Evolutionary conservation across 2,888 invertebrate species (phyloP).

Genomic region (Mimumesa dahlbomi): DNA sequence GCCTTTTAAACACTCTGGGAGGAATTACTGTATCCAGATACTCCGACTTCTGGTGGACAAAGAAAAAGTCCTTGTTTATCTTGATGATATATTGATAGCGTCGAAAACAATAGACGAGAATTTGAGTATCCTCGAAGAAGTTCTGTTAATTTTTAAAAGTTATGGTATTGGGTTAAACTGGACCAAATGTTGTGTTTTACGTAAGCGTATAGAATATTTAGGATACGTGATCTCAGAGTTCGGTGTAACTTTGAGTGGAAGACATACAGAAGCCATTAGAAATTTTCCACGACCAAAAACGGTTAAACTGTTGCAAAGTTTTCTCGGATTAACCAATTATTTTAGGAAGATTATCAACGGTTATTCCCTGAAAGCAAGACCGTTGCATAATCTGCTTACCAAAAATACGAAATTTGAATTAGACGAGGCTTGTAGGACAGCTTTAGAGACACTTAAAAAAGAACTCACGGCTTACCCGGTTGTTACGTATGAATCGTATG

Average conservation of each 20-base stretch:
- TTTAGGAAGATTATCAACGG: neutral
- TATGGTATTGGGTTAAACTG: too few relatives aligned
- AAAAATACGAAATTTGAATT: constrained; percentile 1
- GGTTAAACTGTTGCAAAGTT: constrained; percentile 5
- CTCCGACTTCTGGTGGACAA: neutral
- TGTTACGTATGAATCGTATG: too few relatives aligned
- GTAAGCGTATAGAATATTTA: neutral
- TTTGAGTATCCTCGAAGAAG: neutral
- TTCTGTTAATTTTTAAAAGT: too few relatives aligned
- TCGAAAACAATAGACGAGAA: neutral
- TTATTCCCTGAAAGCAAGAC: constrained; percentile 1
- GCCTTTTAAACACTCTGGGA: too few relatives aligned
- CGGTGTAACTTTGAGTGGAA: neutral
- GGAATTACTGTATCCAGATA: too few relatives aligned
- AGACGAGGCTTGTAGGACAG: neutral
- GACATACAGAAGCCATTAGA: neutral
- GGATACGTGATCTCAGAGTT: neutral
- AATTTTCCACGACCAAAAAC: constrained; percentile 4
- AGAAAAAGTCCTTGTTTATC: neutral
- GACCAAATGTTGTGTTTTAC: neutral
- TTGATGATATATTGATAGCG: neutral
- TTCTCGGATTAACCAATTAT: neutral
- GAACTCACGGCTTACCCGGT: neutral
- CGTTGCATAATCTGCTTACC: neutral
- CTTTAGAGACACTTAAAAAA: neutral